Evolutionary conservation across 2,888 invertebrate species (phyloP), one percentile per base, ranked within the genome.

Genomic region (Harpalus rubripes): DNA sequence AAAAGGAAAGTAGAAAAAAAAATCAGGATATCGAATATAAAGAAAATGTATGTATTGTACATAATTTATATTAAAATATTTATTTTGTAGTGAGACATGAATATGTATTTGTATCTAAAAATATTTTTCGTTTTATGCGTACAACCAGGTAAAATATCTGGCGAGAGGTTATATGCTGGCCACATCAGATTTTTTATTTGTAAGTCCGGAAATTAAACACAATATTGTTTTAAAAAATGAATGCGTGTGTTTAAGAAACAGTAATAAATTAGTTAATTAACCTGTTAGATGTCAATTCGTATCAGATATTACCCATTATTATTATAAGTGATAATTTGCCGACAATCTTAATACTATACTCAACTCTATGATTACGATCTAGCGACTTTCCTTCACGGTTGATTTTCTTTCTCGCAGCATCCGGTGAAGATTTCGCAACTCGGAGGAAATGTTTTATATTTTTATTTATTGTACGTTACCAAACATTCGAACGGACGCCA

Each of bases 401-500:
- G n/a, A 72, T 41, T 72, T 41, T 72, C 41, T 72, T 6, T 41
- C 52, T 26, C 56, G 32, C 18, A 74, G 78, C 56, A 78, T 78
- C 56, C 78, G 58, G 58, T 15, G 22, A 32, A 26, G 15, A 22
- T 78, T n/a, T 78, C 22, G 22, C 15, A 52, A 78, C 16, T 56
- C n/a, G 26, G 7, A 56, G 78, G 32, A 78, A 56, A 56, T 78
- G 52, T 58, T 52, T 52, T 52, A 26, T 78, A 76, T 56, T 26
- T 76, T 76, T 56, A 44, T 78, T 78, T 76, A 56, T 39, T 79
- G 58, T 58, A 58, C n/a, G 32, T 78, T 58, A 58, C 56, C 32
- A 56, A 52, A 78, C 58, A 78, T 78, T 78, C 58, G 78, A 78
- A 15, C 22, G 61, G 32, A 59, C 22, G 10, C 61, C 10, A 61